Evolutionary conservation across 2,797 vertebrate genomes (phyloP).

Genomic region (Steatocranus sp.): DNA sequence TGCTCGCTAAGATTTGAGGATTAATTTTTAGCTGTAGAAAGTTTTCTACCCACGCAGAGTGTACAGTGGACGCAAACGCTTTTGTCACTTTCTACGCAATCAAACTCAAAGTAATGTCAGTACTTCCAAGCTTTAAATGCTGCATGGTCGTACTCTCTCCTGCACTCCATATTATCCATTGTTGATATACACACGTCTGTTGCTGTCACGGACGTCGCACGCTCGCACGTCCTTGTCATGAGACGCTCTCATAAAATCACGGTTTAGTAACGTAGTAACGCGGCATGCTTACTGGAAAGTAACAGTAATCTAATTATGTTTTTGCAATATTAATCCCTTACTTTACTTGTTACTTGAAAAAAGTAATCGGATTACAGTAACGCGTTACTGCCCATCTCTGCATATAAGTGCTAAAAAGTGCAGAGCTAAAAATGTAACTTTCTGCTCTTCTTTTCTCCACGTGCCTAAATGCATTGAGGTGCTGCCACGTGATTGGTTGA

Average conservation of each 20-base stretch:
- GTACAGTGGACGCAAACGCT: not conserved
- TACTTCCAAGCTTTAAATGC: not conserved
- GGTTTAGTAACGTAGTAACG: not conserved
- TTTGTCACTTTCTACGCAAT: not conserved
- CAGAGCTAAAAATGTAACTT: not conserved
- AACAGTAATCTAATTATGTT: not conserved
- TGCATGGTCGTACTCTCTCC: not conserved
- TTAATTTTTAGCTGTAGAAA: not conserved
- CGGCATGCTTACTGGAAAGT: not conserved
- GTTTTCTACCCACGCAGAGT: not conserved
- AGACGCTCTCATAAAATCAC: not conserved
- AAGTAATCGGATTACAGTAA: not conserved
- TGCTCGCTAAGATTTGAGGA: not conserved
- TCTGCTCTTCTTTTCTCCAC: not conserved
- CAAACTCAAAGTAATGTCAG: not conserved
- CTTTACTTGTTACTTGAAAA: not conserved
- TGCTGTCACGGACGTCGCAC: not conserved
- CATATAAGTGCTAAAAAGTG: not conserved
- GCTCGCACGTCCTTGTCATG: not conserved
- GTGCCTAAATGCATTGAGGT: not conserved
- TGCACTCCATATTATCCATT: not conserved
- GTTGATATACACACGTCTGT: not conserved
- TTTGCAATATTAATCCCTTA: not conserved
- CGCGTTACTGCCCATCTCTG: not conserved
- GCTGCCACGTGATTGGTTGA: not conserved